Percentiles rank a stretch among this genome's conserved stretches.
Evolutionary conservation across 2,797 vertebrate species (phyloP).

Genomic region (Lacerta viridis): DNA sequence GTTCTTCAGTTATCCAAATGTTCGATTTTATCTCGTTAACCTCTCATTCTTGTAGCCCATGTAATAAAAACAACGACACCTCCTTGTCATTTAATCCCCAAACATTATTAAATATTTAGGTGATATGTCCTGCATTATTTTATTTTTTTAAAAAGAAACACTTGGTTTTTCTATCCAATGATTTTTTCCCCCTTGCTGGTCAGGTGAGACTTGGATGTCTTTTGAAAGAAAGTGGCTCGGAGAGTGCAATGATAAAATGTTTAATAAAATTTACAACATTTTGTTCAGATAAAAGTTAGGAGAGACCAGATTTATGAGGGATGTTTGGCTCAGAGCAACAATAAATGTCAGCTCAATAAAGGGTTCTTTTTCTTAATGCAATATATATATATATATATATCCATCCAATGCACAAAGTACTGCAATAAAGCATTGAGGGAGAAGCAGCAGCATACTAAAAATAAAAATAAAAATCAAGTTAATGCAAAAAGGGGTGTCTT

Average conservation of each 20-base stretch:
- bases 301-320: conserved; percentile 66
- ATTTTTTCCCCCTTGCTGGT: conserved; percentile 49
- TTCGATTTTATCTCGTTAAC: too few species aligned
- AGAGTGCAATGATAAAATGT: conserved; percentile 60
- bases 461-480: conserved; percentile 9
- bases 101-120: too few species aligned
- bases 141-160: too few species aligned
- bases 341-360: conserved; percentile 70
- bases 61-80: too few species aligned
- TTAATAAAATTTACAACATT: conserved; percentile 71
- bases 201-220: conserved; percentile 44
- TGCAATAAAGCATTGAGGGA: conserved; percentile 32
- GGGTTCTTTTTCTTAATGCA: conserved; percentile 53
- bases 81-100: too few species aligned
- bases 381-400: too few species aligned
- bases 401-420: conserved; percentile 48
- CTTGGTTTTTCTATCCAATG: too few species aligned
- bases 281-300: conserved; percentile 68
- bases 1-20: too few species aligned
- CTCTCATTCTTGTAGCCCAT: too few species aligned
- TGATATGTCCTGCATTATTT: too few species aligned
- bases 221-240: conserved; percentile 47
- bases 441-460: conserved; percentile 35
- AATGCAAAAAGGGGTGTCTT: conserved; percentile 39
- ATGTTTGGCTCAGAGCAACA: conserved; percentile 65